These are phyloP conservation scores for Diploscapter pachys DNA, from an alignment of 1,140 invertebrate genomes.

Conservation along the genomic window DNA sequence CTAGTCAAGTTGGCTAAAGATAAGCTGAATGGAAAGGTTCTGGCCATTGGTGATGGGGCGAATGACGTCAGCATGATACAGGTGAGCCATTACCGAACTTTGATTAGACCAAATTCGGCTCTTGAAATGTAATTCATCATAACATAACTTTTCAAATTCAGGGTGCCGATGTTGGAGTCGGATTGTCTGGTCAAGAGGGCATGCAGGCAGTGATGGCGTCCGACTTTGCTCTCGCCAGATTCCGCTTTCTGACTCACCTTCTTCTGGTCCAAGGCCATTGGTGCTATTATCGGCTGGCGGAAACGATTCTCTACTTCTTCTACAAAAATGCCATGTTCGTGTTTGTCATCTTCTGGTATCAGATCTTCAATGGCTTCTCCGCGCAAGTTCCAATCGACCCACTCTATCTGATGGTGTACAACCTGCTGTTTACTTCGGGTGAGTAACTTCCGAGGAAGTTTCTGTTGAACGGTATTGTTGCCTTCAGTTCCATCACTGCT, in stretches of 20 bases:
- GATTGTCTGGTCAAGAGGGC: slow-evolving; percentile 84
- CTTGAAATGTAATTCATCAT: not conserved
- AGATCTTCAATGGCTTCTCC: slow-evolving; percentile 85
- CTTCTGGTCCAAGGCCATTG: slow-evolving; percentile 90
- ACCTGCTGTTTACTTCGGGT: slow-evolving; percentile 76
- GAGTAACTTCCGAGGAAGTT: slow-evolving; percentile 15
- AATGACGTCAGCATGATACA: slow-evolving; percentile 98
- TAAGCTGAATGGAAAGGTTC: slow-evolving; percentile 83
- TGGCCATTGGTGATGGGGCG: slow-evolving; percentile 86
- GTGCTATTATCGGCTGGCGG: slow-evolving; percentile 85
- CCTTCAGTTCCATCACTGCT: slow-evolving; percentile 63
- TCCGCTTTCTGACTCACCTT: slow-evolving; percentile 79
- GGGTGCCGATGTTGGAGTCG: slow-evolving; percentile 88
- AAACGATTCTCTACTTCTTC: slow-evolving; percentile 92
- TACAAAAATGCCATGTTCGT: slow-evolving; percentile 93
- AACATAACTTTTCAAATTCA: slow-evolving; percentile 3
- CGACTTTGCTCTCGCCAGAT: slow-evolving; percentile 87
- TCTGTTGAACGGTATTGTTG: not conserved
- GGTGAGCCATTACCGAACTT: not conserved
- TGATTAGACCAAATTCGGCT: not conserved
- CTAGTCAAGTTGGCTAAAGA: slow-evolving; percentile 85
- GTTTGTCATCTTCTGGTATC: slow-evolving; percentile 86
- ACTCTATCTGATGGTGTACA: slow-evolving; percentile 87
- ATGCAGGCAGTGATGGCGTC: slow-evolving; percentile 94
- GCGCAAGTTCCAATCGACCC: slow-evolving; percentile 86